Percentiles rank a stretch among this genome's conserved stretches.
Evolutionary conservation across 1,140 invertebrate species (phyloP).

Genomic region (Atta colombica): DNA sequence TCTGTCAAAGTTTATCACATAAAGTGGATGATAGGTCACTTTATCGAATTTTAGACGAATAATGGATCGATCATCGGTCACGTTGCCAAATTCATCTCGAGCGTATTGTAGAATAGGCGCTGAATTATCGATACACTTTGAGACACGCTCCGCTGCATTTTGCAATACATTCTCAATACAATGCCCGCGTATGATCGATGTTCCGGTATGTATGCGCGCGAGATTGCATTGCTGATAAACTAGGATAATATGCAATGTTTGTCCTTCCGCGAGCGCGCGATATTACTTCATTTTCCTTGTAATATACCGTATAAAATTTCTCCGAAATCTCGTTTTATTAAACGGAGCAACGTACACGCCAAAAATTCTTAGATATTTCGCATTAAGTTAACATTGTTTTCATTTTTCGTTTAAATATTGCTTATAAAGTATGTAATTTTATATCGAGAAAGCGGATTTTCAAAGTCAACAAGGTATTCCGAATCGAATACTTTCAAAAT

Average conservation of each 20-base stretch:
- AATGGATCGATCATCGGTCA: conserved; percentile 71
- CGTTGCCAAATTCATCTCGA: conserved; percentile 69
- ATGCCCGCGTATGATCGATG: conserved; percentile 63
- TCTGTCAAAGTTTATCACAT: conserved; percentile 58
- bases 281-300: conserved; percentile 47
- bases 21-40: conserved; percentile 38
- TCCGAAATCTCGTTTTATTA: conserved; percentile 41
- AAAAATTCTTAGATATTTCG: conserved; percentile 16
- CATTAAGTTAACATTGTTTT: conserved; percentile 28
- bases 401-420: conserved; percentile 28
- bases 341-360: background rate
- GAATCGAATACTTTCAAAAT: conserved; percentile 16
- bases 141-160: conserved; percentile 55
- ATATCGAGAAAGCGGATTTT: background rate
- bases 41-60: conserved; percentile 66
- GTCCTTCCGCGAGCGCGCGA: conserved; percentile 10
- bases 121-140: conserved; percentile 74
- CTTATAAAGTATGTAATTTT: conserved; percentile 18
- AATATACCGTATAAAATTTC: conserved; percentile 18
- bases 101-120: conserved; percentile 44
- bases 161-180: conserved; percentile 19
- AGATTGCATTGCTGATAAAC: conserved; percentile 51
- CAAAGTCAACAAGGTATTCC: conserved; percentile 4
- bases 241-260: conserved; percentile 56
- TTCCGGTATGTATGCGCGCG: conserved; percentile 2